phyloP scores from a whole-genome alignment of 1,140 invertebrate species.

The Bombus confusus region DNA sequence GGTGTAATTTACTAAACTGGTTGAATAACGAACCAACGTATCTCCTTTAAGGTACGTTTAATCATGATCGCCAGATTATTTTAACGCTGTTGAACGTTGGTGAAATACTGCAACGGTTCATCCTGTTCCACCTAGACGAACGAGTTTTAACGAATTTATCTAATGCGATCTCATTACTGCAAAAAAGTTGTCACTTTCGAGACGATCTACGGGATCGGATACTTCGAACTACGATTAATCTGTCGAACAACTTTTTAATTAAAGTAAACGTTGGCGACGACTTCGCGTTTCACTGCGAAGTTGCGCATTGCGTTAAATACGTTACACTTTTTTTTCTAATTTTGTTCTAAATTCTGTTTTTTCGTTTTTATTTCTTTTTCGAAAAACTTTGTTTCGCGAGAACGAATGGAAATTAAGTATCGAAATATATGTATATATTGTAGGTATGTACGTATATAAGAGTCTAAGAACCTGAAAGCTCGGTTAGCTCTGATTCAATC shows the following conservation, averaged over 20 bases:
- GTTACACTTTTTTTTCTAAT: background rate
- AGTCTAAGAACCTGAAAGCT: background rate
- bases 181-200: background rate
- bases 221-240: background rate
- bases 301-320: constrained; percentile 18
- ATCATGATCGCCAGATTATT: constrained; percentile 1
- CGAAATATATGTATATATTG: background rate
- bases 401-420: background rate
- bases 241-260: constrained; percentile 51
- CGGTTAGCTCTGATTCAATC: background rate
- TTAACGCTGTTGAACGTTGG: background rate
- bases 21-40: too few species aligned
- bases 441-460: too few species aligned
- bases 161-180: constrained; percentile 18
- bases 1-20: too few species aligned
- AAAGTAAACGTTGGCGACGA: constrained; percentile 29
- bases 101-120: background rate
- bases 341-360: too few species aligned
- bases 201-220: background rate
- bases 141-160: constrained; percentile 7
- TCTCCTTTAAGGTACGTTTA: background rate
- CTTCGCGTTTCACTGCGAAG: background rate
- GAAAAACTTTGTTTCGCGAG: background rate
- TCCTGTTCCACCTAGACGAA: background rate
- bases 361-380: background rate